These are phyloP conservation scores for Podarcis muralis DNA, from an alignment of 2,113 vertebrate genomes.

Conservation along the genomic window DNA sequence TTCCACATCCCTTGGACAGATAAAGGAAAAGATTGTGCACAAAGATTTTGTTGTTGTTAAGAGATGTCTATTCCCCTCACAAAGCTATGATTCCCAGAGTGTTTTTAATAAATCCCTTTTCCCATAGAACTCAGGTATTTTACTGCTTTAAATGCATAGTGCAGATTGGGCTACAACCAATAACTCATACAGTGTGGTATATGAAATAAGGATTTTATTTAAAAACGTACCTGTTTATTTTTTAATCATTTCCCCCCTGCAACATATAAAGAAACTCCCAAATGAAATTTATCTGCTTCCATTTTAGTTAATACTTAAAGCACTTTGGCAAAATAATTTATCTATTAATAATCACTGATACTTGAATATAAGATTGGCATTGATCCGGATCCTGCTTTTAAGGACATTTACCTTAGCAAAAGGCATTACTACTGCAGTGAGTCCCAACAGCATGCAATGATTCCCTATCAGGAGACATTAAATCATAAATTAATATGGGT, in stretches of 20 bases:
- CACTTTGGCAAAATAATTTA: not conserved
- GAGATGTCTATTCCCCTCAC: too few relatives aligned
- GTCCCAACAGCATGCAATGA: not conserved
- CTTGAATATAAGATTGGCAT: not conserved
- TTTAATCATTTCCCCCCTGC: not conserved
- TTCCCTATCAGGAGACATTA: constrained; percentile 2
- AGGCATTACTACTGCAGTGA: not conserved
- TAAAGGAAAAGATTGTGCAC: not conserved
- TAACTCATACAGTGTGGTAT: accelerated
- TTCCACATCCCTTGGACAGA: not conserved
- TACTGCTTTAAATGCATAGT: not conserved
- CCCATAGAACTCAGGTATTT: not conserved
- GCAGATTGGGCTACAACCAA: not conserved
- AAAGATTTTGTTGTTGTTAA: not conserved
- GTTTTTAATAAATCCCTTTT: too few relatives aligned
- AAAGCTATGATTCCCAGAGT: too few relatives aligned
- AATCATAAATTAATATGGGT: constrained; percentile 27
- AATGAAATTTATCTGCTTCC: not conserved
- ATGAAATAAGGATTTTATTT: constrained; percentile 8
- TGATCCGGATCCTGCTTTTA: constrained; percentile 1
- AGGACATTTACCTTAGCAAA: not conserved
- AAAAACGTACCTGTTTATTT: not conserved
- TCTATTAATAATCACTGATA: not conserved
- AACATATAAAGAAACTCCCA: not conserved
- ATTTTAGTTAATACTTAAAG: constrained; percentile 25